Conservation (phyloP, 2,113 vertebrate species). For the Muscicapa adusta region DNA sequence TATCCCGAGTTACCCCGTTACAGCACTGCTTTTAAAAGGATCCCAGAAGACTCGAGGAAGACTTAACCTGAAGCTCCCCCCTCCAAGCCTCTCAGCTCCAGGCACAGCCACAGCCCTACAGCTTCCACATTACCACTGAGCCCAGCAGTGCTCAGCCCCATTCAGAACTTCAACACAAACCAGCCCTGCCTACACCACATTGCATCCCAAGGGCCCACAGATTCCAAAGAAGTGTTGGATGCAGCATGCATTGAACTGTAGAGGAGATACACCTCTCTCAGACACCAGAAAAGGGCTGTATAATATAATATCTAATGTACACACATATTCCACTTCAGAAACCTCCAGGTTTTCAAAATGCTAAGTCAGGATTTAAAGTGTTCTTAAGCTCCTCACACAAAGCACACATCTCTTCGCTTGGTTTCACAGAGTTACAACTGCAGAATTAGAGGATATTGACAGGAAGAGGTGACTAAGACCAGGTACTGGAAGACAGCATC, state of each 20-base stretch:
- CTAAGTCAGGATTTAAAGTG: background rate
- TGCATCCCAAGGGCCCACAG: fast-evolving
- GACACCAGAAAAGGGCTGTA: background rate
- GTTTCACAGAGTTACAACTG: background rate
- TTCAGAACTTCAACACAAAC: background rate
- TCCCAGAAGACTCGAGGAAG: background rate
- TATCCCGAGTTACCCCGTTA: fast-evolving
- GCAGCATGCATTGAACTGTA: background rate
- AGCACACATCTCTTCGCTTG: background rate
- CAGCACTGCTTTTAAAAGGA: background rate
- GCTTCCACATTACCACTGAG: fast-evolving
- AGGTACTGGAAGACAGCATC: background rate
- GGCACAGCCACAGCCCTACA: background rate
- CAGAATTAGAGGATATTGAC: background rate
- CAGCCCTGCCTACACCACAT: fast-evolving
- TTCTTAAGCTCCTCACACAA: background rate
- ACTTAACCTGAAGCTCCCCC: background rate
- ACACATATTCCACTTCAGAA: background rate
- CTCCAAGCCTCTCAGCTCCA: background rate
- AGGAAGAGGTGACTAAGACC: background rate
- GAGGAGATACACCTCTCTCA: background rate
- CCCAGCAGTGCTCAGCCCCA: fast-evolving
- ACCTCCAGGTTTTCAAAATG: background rate
- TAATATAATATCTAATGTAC: background rate
- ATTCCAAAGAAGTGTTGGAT: background rate